A percentile compares a stretch with the other conserved stretches of the same genome.
Evolutionary conservation across 2,113 vertebrate species (phyloP).

Genomic region (Pao palembangensis): DNA sequence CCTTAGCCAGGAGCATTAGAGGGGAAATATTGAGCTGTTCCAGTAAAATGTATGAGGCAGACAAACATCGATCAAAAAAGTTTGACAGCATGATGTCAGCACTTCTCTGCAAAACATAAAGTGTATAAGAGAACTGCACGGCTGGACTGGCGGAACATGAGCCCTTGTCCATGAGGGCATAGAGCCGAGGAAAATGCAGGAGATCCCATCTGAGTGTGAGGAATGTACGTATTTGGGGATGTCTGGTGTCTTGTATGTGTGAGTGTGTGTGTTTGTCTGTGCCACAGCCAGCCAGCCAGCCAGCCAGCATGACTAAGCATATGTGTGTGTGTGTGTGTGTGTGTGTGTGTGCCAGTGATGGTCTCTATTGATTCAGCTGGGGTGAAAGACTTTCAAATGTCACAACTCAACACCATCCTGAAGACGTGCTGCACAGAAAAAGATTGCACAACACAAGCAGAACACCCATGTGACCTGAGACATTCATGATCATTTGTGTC

Average conservation of each 20-base stretch:
- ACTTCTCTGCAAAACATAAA: slow-evolving; percentile 23
- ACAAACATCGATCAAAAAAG: slow-evolving; percentile 15
- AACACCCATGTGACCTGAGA: neutral
- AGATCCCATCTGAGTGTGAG: slow-evolving; percentile 60
- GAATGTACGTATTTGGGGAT: slow-evolving; percentile 64
- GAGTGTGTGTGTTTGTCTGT: slow-evolving; percentile 46
- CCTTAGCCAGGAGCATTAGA: no score
- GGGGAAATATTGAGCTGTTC: no score
- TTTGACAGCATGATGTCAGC: slow-evolving; percentile 41
- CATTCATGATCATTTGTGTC: neutral
- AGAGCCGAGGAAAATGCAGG: slow-evolving; percentile 34
- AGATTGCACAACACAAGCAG: slow-evolving; percentile 28
- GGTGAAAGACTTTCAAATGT: slow-evolving; percentile 32
- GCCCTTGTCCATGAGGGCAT: slow-evolving; percentile 41
- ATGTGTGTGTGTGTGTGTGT: slow-evolving; percentile 36
- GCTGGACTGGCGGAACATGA: slow-evolving; percentile 29
- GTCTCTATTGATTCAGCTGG: slow-evolving; percentile 71
- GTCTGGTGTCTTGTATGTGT: slow-evolving; percentile 61
- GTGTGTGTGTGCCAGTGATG: slow-evolving; percentile 44
- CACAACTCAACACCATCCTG: slow-evolving; percentile 15
- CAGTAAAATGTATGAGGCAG: neutral
- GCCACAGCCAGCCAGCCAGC: slow-evolving; percentile 30
- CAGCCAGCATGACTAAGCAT: slow-evolving; percentile 49
- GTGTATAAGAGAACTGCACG: slow-evolving; percentile 19
- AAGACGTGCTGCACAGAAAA: slow-evolving; percentile 25